Evolutionary conservation across 2,797 vertebrate species (phyloP), one percentile per base, ranked within the genome.

Genomic region (Distichodus sexfasciatus): DNA sequence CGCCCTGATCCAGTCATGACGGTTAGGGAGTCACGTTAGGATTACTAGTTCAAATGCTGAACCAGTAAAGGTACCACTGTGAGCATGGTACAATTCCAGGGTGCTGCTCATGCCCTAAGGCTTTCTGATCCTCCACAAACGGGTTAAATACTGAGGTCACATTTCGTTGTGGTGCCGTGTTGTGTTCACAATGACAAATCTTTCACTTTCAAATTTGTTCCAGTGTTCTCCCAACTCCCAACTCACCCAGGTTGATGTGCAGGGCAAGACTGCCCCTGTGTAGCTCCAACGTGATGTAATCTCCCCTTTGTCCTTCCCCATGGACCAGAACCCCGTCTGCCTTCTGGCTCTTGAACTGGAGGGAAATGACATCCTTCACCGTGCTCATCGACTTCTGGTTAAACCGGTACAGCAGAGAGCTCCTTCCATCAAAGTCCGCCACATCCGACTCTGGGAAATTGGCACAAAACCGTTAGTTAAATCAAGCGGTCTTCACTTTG

Each of bases 291-390:
- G 91, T 95, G 76, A 99, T 93, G 74, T 94, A 93, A 86, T 96
- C 94, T 55, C 94, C 95, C 44, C 92, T 85, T 61, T 92, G 94
- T 19, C 96, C 96, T 84, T 94, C 95, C 35, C 94, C 94, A 0
- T 98, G 95, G 62, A 98, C 92, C 67, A 99, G 84, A 5, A 95
- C 95, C 14, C 97, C 97, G 24, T 94, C 94, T 2, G 91, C 93
- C 78, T 87, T 90, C 80, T 93, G 87, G 78, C 94, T 97, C 82
- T 96, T 98, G 83, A 99, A 98, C 87, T 93, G 95, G 70, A 99
- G 84, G 29, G 94, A 94, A 76, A 99, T 90, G n/a, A 92, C 91
- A 40, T 97, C 94, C 85, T 91, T 95, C 71, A 92, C 86, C 0
- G 91, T 91, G 74, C 91, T 93, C 89, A 93, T 94, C 38, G 93